These are phyloP conservation scores for Aspiorhynchus laticeps DNA, from an alignment of 2,113 vertebrate species.

Conservation along the genomic window DNA sequence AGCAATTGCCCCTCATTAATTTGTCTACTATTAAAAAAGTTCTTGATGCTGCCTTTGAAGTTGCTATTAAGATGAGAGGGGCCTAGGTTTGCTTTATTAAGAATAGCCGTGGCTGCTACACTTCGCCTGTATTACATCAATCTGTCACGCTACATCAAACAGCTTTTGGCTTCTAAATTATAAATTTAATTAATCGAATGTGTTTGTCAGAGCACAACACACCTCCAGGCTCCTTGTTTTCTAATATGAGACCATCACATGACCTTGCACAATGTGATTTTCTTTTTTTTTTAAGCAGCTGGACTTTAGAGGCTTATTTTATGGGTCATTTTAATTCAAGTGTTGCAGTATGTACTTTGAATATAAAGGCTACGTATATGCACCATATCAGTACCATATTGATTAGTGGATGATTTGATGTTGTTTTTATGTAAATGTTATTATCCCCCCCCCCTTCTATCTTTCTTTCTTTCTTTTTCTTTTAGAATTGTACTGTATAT, in stretches of 20 bases:
- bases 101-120: conserved; percentile 50
- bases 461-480: too few species aligned
- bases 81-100: conserved; percentile 52
- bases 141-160: conserved; percentile 72
- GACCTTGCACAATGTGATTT: conserved; percentile 52
- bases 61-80: conserved; percentile 50
- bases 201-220: conserved; percentile 60
- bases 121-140: conserved; percentile 72
- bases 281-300: neutral
- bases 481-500: too few species aligned
- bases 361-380: too few species aligned
- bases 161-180: conserved; percentile 70
- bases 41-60: conserved; percentile 41
- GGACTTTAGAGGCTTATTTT: too few species aligned
- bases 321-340: too few species aligned
- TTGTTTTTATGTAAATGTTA: too few species aligned
- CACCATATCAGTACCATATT: too few species aligned
- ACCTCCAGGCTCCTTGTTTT: conserved; percentile 61
- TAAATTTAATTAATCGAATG: conserved; percentile 72
- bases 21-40: conserved; percentile 57
- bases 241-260: conserved; percentile 42
- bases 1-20: conserved; percentile 33
- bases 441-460: too few species aligned
- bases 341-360: too few species aligned
- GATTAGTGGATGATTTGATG: too few species aligned